Percentiles rank a stretch among this genome's conserved stretches.
These are phyloP conservation scores for Hirtodrosophila trivittata DNA, from an alignment of 2,888 invertebrate genomes.

Conservation along the genomic window DNA sequence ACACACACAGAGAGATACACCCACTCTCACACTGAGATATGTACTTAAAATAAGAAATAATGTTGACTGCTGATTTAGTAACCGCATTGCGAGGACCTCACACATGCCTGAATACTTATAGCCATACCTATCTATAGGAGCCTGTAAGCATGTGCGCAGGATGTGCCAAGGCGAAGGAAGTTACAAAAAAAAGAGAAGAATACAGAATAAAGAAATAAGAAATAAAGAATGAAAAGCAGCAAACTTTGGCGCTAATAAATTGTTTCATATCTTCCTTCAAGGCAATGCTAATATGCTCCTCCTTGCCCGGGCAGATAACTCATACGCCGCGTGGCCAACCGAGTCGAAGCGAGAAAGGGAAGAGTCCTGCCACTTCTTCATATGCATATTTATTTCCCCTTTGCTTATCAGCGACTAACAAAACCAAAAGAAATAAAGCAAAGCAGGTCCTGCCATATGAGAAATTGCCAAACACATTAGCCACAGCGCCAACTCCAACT, in stretches of 20 bases:
- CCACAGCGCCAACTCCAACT: conserved; percentile 61
- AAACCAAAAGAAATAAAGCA: conserved; percentile 62
- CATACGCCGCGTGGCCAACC: conserved; percentile 65
- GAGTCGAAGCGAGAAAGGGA: not conserved
- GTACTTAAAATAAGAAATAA: conserved; percentile 73
- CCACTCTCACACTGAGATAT: conserved; percentile 36
- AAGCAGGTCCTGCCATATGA: conserved; percentile 54
- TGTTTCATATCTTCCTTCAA: conserved; percentile 71
- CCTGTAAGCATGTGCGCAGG: conserved; percentile 35
- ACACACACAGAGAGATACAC: conserved; percentile 12
- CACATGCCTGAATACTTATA: not conserved
- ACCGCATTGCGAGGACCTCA: conserved; percentile 30
- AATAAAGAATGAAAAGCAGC: conserved; percentile 54
- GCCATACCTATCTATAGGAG: conserved; percentile 25
- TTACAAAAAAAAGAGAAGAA: conserved; percentile 15
- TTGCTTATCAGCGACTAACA: conserved; percentile 79
- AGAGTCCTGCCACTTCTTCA: conserved; percentile 40
- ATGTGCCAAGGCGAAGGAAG: conserved; percentile 35
- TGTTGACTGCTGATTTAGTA: conserved; percentile 76
- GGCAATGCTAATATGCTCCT: conserved; percentile 56
- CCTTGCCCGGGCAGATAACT: conserved; percentile 65
- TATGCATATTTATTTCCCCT: conserved; percentile 81
- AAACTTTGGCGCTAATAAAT: conserved; percentile 78
- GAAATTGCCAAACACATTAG: conserved; percentile 76
- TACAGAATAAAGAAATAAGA: conserved; percentile 48